Conservation (phyloP, 2,797 vertebrate species). For the Periophthalmus magnuspinnatus region DNA sequence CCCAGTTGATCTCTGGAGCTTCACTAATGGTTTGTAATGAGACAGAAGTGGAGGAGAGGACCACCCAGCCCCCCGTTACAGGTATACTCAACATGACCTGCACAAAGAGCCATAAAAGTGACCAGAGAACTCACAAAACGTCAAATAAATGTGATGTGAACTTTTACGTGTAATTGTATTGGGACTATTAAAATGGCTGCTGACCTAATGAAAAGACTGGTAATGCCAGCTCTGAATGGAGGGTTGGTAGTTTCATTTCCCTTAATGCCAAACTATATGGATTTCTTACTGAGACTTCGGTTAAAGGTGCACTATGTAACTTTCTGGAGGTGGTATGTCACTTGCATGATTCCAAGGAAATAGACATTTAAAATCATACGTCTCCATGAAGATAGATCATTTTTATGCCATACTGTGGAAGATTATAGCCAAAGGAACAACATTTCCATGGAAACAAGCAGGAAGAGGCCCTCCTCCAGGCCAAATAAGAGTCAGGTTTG, state of each 20-base stretch:
- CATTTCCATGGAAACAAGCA: too few species aligned
- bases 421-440: too few species aligned
- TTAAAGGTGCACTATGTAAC: too few species aligned
- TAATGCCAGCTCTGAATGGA: background rate
- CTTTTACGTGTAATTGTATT: background rate
- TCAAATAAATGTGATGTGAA: background rate
- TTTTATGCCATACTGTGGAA: too few species aligned
- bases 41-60: constrained; percentile 40
- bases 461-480: too few species aligned
- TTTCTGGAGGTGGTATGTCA: too few species aligned
- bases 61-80: constrained; percentile 8
- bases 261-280: too few species aligned
- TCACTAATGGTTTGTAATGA: constrained; percentile 49
- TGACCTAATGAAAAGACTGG: background rate
- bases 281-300: too few species aligned
- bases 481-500: too few species aligned
- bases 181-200: background rate
- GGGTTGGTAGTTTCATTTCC: background rate
- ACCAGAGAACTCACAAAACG: constrained; percentile 15
- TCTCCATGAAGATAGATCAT: too few species aligned
- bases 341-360: too few species aligned
- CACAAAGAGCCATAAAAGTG: constrained; percentile 10
- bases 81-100: constrained; percentile 25
- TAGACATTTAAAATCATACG: too few species aligned
- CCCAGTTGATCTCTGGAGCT: constrained; percentile 18